Evolutionary conservation across 1,140 invertebrate species (phyloP), one percentile per base, ranked within the genome.

Genomic region (Leptestheria dahalacensis): DNA sequence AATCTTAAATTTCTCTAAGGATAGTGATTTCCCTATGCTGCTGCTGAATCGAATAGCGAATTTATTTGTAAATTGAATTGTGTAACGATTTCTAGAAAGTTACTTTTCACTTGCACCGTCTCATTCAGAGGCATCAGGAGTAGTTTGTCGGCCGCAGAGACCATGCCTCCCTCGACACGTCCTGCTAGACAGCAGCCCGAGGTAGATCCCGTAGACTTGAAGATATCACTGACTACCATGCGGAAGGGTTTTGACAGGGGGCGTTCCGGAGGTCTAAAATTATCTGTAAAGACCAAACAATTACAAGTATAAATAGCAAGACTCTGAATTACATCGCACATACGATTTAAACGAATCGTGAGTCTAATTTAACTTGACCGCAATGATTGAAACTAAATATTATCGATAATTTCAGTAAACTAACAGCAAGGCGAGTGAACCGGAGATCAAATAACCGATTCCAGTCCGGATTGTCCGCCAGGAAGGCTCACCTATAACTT

Each of bases 171-270:
- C 75, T 97, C 93, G 56, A 99, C 80, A 49, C 87, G 79, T 4
- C 93, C 95, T 3, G 83, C 83, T 3, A 97, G 80, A 74, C 87
- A 91, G 68, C 92, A 86, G 2, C 87, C 85, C 1, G 85, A 85
- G 2, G 74, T 72, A 55, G 73, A 71, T 0, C 87, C 85, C 11
- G 85, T 84, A 6, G 90, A 86, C 77, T 98, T 99, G 69, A 89
- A 96, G 61, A 98, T 83, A 76, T 99, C 96, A 68, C 86, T 88
- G 0, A 99, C 79, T 23, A 88, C 87, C 71, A 95, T 79, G n/a
- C 95, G 78, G 51, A 98, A 82, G 10, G 93, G 88, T 69, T 91
- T 91, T 21, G 85, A 77, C 6, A 96, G 78, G n/a, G 86, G 82
- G 49, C 93, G 78, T 58, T 85, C 80, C 3, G 87, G 91, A 46